Evolutionary conservation across 2,888 invertebrate genomes (phyloP), one percentile per base, ranked within the genome.

Genomic region (Tetropium fuscum): DNA sequence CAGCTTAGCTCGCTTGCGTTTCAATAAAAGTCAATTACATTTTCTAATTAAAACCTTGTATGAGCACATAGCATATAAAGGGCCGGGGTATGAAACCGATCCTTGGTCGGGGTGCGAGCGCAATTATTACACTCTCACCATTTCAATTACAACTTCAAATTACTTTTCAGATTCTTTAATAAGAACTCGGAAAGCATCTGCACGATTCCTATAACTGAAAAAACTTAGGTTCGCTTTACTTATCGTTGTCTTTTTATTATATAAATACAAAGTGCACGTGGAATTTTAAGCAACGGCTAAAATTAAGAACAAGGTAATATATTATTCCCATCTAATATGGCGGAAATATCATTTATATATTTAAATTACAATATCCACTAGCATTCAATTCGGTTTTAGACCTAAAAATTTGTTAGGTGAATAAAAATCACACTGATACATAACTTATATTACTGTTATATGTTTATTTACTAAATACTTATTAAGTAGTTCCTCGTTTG

Each of bases 71-170:
- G 64, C 66, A 60, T 63, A 66, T 62, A 66, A 69, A 69, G 74
- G 74, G 73, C 74, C 71, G 71, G 74, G 76, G 76, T 78, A 77
- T 76, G 74, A 76, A 77, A 78, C 55, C 44, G 51, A 58, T 58
- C 75, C 76, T 64, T 57, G 48, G 55, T 55, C 41, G n/a, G 64
- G 71, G 70, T 71, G 69, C 68, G 70, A 66, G 74, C 75, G 74
- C 80, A 80, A 81, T 81, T 81, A 81, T 81, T 80, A 80, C 78
- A 80, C 80, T 79, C 79, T 78, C 80, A 76, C 80, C 79, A 79
- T 82, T 81, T 82, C 81, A 81, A 82, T 82, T 82, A 82, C 81
- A 81, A 81, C 80, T 82, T 81, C 78, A 77, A 80, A 82, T 82
- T 82, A 81, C 81, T 82, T 82, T 82, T 79, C 78, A 77, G 79